Evolutionary conservation across 2,888 invertebrate species (phyloP), one percentile per base, ranked within the genome.

Genomic region (Luperina nickerlii): DNA sequence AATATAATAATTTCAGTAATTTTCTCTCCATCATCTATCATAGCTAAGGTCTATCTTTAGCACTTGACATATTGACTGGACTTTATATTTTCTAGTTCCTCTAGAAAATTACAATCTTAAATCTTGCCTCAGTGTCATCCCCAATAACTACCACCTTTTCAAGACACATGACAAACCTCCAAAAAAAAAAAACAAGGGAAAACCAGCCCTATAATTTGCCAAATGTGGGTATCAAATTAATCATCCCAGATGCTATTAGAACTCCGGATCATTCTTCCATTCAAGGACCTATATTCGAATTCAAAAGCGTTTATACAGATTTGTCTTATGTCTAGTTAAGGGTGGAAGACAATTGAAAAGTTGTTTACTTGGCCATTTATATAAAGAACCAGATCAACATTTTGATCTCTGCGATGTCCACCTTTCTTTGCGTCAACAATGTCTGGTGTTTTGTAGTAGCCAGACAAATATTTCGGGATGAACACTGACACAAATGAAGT

Each of bases 211-310:
- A 38, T 27, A 57, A 66, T 66, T 68, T 67, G 6, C 24, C 1
- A 13, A 60, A 69, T 66, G 60, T 70, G 27, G 27, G n/a, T 82
- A 60, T 71, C 57, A 74, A 77, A 77, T 82, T 68, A 5, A 57
- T 18, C 4, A 68, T 63, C 8, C 65, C 66, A 66, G 51, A 67
- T 54, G 27, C 15, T 32, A n/a, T 20, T 20, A 67, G 51, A 42
- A 65, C n/a, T 63, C 20, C n/a, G 27, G 6, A 66, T 65, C 42
- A 71, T 66, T 63, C 66, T 69, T 63, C n/a, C 13, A n/a, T 60
- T 48, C 15, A 48, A 38, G 38, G 13, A 54, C 4, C 32, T 48
- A 38, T 84, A 42, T 67, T 18, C 2, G 6, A 20, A 69, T 73
- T 74, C n/a, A 63, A 86, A 72, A 72, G 68, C 24, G 74, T 74